Evolutionary conservation across 1,140 invertebrate genomes (phyloP).

Genomic region (Anagrus nilaparvatae): DNA sequence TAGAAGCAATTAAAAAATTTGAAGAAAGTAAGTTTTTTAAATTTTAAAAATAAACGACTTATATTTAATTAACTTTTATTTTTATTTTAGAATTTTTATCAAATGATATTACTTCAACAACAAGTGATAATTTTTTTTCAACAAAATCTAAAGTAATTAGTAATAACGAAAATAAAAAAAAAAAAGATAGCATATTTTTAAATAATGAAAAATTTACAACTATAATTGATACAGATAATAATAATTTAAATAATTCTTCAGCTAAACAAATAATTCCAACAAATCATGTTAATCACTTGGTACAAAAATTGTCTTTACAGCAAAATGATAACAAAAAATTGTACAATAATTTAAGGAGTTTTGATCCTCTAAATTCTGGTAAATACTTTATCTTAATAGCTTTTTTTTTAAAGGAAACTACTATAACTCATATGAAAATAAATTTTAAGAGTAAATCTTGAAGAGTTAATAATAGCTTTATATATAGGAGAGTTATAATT

Average conservation of each 20-base stretch:
- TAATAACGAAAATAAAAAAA: conserved; percentile 2
- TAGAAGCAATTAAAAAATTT: conserved; percentile 19
- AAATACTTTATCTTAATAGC: conserved; percentile 2
- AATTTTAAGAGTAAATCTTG: too few species aligned
- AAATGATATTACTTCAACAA: conserved; percentile 15
- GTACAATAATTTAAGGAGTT: conserved; percentile 3
- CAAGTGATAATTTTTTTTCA: conserved; percentile 12
- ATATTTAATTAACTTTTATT: conserved; percentile 10
- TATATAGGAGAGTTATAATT: conserved; percentile 31
- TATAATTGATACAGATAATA: not conserved
- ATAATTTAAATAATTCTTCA: conserved; percentile 1
- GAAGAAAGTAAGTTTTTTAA: conserved; percentile 24
- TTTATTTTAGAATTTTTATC: conserved; percentile 17
- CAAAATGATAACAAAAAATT: conserved; percentile 10
- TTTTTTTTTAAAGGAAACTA: not conserved
- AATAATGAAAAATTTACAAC: conserved; percentile 3
- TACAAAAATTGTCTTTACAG: not conserved
- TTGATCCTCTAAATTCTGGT: conserved; percentile 11
- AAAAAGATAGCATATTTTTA: not conserved
- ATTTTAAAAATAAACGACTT: conserved; percentile 11
- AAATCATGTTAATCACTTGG: too few species aligned
- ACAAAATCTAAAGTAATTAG: conserved; percentile 1
- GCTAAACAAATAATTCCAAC: not conserved
- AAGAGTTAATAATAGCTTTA: conserved; percentile 35
- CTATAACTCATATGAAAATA: not conserved